Base-by-base conservation (phyloP, 2,888 invertebrate genomes). In the Lasius platythorax region DNA sequence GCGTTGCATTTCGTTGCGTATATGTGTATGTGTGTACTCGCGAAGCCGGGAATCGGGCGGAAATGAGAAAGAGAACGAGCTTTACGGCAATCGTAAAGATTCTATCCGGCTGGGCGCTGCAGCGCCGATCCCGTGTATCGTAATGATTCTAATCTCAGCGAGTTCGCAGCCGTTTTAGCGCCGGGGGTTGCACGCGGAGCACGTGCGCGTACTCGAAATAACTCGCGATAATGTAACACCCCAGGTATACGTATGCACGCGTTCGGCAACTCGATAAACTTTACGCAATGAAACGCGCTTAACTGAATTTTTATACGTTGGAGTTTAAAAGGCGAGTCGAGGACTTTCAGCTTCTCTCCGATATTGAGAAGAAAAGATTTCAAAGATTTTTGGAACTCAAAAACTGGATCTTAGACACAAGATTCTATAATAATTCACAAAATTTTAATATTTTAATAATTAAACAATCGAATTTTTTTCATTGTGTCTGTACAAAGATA, bases 141-240 rank as follows among this genome's bases (percentile, higher is more conserved):
- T 88, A 87, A 91, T 67, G 91, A 91, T 91, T 85, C 82, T 88
- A 89, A 91, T 91, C 91, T 88, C 53, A 33, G 74, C 56, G 30
- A 79, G 72, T 84, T 84, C 84, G 75, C 85, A 67, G 58, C 63
- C 84, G 85, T 84, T 84, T 72, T 76, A 74, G 79, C 73, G 73
- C n/a, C 61, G 15, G 30, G 8, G 3, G 12, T 61, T 68, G 66
- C 40, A 28, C 56, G 30, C 30, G 68, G 46, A 18, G 70, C 30
- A 79, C 79, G 83, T 43, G 79, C 81, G 73, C 43, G 67, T 15
- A 43, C 18, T 12, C 37, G 53, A 33, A 72, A 64, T 43, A 56
- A 50, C 46, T 64, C 50, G 68, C 30, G 70, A 83, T 78, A 88
- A 88, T 83, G 53, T 76, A 53, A 50, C 46, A 40, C 23, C 2